phyloP scores from a whole-genome alignment of 2,888 invertebrate genomes.

The Acutogordius australiensis region DNA sequence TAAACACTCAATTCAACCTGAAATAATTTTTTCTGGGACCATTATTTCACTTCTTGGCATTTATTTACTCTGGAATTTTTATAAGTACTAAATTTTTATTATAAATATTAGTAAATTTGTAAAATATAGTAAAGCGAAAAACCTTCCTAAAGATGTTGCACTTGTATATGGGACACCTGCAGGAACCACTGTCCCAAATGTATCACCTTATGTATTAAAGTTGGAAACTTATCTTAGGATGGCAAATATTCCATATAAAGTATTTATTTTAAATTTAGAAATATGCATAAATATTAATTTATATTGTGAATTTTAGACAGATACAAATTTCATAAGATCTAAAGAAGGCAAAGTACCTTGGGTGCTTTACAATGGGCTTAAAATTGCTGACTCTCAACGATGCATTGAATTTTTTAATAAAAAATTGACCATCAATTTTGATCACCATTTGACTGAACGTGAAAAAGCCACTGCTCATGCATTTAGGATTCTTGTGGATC shows the following conservation, averaged over 20 bases:
- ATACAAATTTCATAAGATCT: slow-evolving; percentile 1
- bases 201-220: slow-evolving; percentile 24
- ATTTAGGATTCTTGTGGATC: slow-evolving; percentile 23
- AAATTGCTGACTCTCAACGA: slow-evolving; percentile 23
- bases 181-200: slow-evolving; percentile 21
- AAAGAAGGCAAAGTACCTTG: slow-evolving; percentile 23
- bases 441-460: slow-evolving; percentile 18
- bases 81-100: too few relatives aligned
- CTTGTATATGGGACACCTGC: slow-evolving; percentile 21
- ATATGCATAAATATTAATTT: background rate
- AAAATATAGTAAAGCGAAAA: background rate
- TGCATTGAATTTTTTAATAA: slow-evolving; percentile 23
- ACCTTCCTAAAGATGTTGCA: slow-evolving; percentile 17
- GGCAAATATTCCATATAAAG: slow-evolving; percentile 23
- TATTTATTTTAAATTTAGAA: too few relatives aligned
- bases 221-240: slow-evolving; percentile 24
- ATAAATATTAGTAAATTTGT: background rate
- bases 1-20: too few relatives aligned
- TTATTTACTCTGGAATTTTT: too few relatives aligned
- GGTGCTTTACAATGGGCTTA: slow-evolving; percentile 23
- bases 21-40: too few relatives aligned
- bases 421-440: slow-evolving; percentile 19
- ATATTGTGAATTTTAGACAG: background rate
- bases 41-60: too few relatives aligned
- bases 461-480: slow-evolving; percentile 21